Evolutionary conservation across 2,113 vertebrate genomes (phyloP), one percentile per base, ranked within the genome.

Genomic region (Bujurquina vittata): DNA sequence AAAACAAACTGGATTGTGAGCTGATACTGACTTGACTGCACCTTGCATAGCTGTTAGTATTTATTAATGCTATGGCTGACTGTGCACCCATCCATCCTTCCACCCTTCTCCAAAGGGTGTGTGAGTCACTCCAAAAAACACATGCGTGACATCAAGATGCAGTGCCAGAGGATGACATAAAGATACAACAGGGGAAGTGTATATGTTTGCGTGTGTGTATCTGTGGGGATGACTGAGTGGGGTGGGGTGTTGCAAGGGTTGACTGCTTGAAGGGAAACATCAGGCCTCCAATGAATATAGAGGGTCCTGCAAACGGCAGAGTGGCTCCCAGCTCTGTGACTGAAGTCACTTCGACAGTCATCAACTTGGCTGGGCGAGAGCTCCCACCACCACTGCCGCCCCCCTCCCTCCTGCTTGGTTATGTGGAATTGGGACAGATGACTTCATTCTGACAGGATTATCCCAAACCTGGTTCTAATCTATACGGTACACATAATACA

Each of bases 371-470:
- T 94, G 95, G 94, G 79, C 81, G 65, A 84, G 59, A 61, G 95
- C 95, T 95, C 95, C 94, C 95, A 96, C 94, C 94, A 93, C 94
- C 93, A 87, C 89, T 46, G 18, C 14, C 8, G 9, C 35, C 26
- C 60, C 54, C 92, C n/a, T 10, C 18, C 75, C 40, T 3, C 94
- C 95, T 94, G 94, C 95, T 95, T 94, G 96, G 82, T 84, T 86
- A 80, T 58, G 33, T 79, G 75, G 95, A 97, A 85, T 94, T 92
- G 95, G 95, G 93, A 84, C 91, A 93, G 95, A 97, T 97, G 97
- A 98, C 97, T 98, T 98, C 97, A 98, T 96, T 95, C 95, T 95
- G 96, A 96, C 96, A 97, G 96, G 97, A 97, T 97, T 96, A 96
- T 96, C 95, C 95, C 92, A 92, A 96, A 97, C 97, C 97, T 97